These are phyloP conservation scores for Parascotia fuliginaria DNA, from an alignment of 2,888 invertebrate genomes.

Conservation along the genomic window DNA sequence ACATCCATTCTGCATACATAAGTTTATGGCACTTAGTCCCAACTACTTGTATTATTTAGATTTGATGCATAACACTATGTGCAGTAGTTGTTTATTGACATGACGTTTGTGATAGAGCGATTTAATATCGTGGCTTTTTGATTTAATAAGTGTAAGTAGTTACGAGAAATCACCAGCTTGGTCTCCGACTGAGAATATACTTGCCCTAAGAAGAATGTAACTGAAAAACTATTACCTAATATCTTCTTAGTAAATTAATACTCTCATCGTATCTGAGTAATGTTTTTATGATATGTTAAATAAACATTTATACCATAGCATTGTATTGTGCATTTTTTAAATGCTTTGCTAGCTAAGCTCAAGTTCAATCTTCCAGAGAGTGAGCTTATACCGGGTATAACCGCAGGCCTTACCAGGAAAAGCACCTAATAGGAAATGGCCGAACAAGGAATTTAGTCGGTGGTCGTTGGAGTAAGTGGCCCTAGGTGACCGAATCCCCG, in stretches of 20 bases:
- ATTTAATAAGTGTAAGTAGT: not conserved
- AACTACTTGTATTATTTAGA: conserved; percentile 53
- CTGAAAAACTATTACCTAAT: not conserved
- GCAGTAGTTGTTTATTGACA: conserved; percentile 40
- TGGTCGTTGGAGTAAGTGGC: too few species aligned
- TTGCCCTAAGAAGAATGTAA: not conserved
- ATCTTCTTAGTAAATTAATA: not conserved
- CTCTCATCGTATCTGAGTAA: not conserved
- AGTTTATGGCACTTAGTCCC: conserved; percentile 52
- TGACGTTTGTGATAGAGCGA: conserved; percentile 11
- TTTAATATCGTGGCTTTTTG: not conserved
- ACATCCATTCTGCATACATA: conserved; percentile 63
- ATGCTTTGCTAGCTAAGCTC: too few species aligned
- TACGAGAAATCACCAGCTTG: not conserved
- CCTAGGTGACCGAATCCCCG: too few species aligned
- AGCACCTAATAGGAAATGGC: too few species aligned
- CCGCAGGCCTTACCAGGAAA: too few species aligned
- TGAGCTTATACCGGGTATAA: too few species aligned
- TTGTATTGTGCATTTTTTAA: too few species aligned
- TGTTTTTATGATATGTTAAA: not conserved
- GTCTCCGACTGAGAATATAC: not conserved
- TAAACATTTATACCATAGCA: too few species aligned
- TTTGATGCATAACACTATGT: conserved; percentile 37
- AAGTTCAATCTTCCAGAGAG: too few species aligned
- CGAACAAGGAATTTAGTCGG: too few species aligned